Conservation (phyloP, 2,888 invertebrate species). For the Dorcus hopei region DNA sequence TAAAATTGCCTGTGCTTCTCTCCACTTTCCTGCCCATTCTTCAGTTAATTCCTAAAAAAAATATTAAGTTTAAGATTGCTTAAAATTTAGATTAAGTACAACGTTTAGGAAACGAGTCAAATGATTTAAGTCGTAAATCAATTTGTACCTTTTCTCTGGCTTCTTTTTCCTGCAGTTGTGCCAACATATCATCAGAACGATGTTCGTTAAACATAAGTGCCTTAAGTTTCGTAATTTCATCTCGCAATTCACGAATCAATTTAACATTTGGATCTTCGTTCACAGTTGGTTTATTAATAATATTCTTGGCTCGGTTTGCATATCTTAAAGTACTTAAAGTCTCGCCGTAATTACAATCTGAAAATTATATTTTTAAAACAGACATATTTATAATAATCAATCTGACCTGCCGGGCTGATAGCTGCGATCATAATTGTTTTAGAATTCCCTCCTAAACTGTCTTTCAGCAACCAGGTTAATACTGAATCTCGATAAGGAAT, state of each 20-base stretch:
- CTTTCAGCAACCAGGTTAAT: constrained; percentile 83
- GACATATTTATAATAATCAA: constrained; percentile 1
- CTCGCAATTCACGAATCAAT: constrained; percentile 77
- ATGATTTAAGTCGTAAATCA: neutral
- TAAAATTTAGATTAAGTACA: neutral
- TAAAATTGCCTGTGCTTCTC: constrained; percentile 82
- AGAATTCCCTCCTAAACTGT: constrained; percentile 85
- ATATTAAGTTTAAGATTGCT: neutral
- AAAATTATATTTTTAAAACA: constrained; percentile 8
- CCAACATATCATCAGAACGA: constrained; percentile 56
- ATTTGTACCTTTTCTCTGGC: constrained; percentile 72
- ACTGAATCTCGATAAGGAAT: constrained; percentile 88
- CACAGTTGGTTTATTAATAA: constrained; percentile 86
- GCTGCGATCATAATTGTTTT: constrained; percentile 91
- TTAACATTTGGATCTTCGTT: constrained; percentile 89
- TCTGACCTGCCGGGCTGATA: constrained; percentile 53
- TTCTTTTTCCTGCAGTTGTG: constrained; percentile 84
- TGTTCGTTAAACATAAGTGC: constrained; percentile 62
- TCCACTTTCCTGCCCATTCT: constrained; percentile 93
- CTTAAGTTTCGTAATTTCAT: constrained; percentile 80
- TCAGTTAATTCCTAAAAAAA: constrained; percentile 62
- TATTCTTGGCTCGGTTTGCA: constrained; percentile 87
- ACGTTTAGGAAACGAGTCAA: neutral
- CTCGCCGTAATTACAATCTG: constrained; percentile 82
- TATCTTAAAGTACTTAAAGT: constrained; percentile 82